Evolutionary conservation across 2,888 invertebrate genomes (phyloP).

Genomic region (Molorchus minor): DNA sequence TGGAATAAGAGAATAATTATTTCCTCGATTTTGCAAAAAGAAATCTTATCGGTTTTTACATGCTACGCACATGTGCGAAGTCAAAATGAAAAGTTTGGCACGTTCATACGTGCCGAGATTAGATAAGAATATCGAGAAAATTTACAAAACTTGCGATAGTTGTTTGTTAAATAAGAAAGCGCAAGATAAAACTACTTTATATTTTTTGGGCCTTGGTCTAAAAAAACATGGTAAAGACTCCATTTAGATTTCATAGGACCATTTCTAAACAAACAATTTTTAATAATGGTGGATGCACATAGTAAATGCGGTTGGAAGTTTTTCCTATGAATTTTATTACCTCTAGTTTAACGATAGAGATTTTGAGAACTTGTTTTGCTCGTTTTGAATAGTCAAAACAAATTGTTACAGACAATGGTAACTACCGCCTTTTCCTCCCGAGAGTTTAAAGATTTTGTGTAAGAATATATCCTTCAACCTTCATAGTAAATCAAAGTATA

Average conservation of each 20-base stretch:
- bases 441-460: not conserved
- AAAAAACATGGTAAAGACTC: not conserved
- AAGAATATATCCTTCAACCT: too few species aligned
- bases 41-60: not conserved
- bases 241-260: not conserved
- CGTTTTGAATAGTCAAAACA: not conserved
- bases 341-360: not conserved
- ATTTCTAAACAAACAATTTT: not conserved
- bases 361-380: not conserved
- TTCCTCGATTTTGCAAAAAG: not conserved
- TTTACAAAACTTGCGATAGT: not conserved
- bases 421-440: not conserved
- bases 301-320: not conserved
- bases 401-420: not conserved
- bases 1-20: constrained; percentile 8
- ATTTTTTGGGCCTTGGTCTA: not conserved
- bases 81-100: not conserved
- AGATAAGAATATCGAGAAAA: not conserved
- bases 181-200: not conserved
- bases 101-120: not conserved
- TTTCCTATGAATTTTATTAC: constrained; percentile 3
- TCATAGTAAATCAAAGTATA: too few species aligned
- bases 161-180: not conserved
- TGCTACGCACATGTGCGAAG: not conserved
- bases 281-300: not conserved